A percentile compares a stretch with the other conserved stretches of the same genome.
These are phyloP conservation scores for Sphaeramia orbicularis DNA, from an alignment of 2,797 vertebrate genomes.

Conservation along the genomic window DNA sequence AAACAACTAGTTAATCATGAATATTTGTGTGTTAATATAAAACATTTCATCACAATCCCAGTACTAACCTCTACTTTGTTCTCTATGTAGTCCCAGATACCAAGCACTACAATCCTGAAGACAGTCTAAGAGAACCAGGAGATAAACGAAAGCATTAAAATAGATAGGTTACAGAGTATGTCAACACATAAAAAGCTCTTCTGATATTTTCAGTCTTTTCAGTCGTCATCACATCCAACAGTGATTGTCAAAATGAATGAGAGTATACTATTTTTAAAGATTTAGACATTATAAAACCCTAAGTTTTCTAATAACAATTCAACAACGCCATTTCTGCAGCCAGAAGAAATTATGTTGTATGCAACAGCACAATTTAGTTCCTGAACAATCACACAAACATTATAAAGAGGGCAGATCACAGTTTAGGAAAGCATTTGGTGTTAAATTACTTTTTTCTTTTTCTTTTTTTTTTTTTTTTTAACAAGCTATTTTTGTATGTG, in stretches of 20 bases:
- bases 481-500: not conserved
- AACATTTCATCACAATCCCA: conserved; percentile 4
- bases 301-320: not conserved
- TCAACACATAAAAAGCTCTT: conserved; percentile 30
- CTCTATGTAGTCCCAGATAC: conserved; percentile 99
- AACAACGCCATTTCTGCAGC: conserved; percentile 1
- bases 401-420: not conserved
- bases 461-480: not conserved
- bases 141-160: conserved; percentile 47
- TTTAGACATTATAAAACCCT: too few relatives aligned
- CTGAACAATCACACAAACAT: not conserved
- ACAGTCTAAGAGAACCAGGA: conserved; percentile 87
- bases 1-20: too few relatives aligned
- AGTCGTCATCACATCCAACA: conserved; percentile 50
- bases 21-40: too few relatives aligned
- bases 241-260: conserved; percentile 32
- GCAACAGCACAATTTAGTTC: not conserved
- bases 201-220: conserved; percentile 46
- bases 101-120: conserved; percentile 96
- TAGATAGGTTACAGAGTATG: conserved; percentile 26
- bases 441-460: not conserved
- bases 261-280: not conserved
- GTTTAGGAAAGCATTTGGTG: not conserved
- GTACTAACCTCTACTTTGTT: conserved; percentile 97
- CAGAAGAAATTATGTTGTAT: not conserved